Evolutionary conservation across 2,797 vertebrate genomes (phyloP).

Genomic region (Atherinosoma microstoma): DNA sequence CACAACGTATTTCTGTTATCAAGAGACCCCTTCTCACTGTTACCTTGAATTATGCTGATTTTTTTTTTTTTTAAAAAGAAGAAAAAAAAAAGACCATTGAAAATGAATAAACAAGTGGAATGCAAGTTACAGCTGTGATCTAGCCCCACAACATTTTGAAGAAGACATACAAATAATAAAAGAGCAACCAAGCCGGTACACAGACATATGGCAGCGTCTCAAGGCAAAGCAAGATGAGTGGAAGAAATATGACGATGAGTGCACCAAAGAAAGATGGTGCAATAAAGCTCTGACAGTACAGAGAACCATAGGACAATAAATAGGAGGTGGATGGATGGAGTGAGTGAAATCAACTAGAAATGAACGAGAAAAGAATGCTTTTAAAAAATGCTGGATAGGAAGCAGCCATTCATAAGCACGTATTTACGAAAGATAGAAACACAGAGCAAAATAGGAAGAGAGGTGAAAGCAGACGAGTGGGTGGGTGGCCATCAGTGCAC

Average conservation of each 20-base stretch:
- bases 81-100: slow-evolving; percentile 15
- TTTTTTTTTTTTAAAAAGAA: too few species aligned
- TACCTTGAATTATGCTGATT: slow-evolving; percentile 32
- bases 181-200: slow-evolving; percentile 40
- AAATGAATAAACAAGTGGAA: slow-evolving; percentile 17
- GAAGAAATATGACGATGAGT: slow-evolving; percentile 62
- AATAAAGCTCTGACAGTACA: slow-evolving; percentile 65
- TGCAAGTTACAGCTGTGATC: slow-evolving; percentile 59
- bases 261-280: slow-evolving; percentile 71
- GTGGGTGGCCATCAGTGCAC: slow-evolving; percentile 71
- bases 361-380: slow-evolving; percentile 28
- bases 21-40: slow-evolving; percentile 22
- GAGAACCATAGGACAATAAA: slow-evolving; percentile 49
- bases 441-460: slow-evolving; percentile 47
- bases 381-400: slow-evolving; percentile 25
- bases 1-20: slow-evolving; percentile 39
- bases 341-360: slow-evolving; percentile 62
- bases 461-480: slow-evolving; percentile 49
- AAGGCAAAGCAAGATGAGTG: slow-evolving; percentile 69
- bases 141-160: slow-evolving; percentile 40
- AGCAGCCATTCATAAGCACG: slow-evolving; percentile 29
- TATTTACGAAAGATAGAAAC: slow-evolving; percentile 56
- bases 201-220: slow-evolving; percentile 69
- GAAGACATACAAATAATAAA: slow-evolving; percentile 65
- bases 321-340: slow-evolving; percentile 55